Evolutionary conservation across 1,140 invertebrate species (phyloP), one percentile per base, ranked within the genome.

Genomic region (Drosophila lacertosa): DNA sequence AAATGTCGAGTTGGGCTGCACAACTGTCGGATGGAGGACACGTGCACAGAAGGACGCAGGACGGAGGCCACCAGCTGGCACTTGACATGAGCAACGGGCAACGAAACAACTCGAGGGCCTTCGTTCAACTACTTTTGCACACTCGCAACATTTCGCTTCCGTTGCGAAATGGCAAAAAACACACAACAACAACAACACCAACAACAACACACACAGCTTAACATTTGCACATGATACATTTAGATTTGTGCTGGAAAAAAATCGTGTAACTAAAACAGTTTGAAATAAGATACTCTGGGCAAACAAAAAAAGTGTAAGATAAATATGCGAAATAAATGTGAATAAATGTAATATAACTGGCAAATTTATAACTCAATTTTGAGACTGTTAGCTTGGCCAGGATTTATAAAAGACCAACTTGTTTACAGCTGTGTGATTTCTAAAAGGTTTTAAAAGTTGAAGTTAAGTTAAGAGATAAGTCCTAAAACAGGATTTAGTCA

Each of bases 31-130:
- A 35, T 62, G 55, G 48, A 40, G 48, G 50, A 33, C 33, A 22
- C 7, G 33, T 6, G 40, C 22, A n/a, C 37, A 50, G 35, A 44
- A 44, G 44, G 45, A 40, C 42, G 42, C 32, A 40, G 48, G 16
- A 45, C 44, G 50, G 24, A 70, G 68, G 58, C 22, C 53, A 83
- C 55, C 81, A 88, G 81, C 81, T 86, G 81, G 73, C 81, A 82
- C 81, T 86, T 86, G 81, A 86, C 83, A 74, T 82, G 81, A 81
- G 82, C 82, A 77, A 77, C 82, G 71, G 74, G 70, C 66, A 80
- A 48, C 69, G 81, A 82, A 77, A 86, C 82, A 86, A 82, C 81
- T 86, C 74, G 77, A 86, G 77, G 78, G 82, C 74, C 72, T 88
- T 70, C 60, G 60, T 65, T 86, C 82, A 82, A 82, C 82, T 77